Conservation (phyloP, 1,140 invertebrate species). For the Rhynchophorus ferrugineus region DNA sequence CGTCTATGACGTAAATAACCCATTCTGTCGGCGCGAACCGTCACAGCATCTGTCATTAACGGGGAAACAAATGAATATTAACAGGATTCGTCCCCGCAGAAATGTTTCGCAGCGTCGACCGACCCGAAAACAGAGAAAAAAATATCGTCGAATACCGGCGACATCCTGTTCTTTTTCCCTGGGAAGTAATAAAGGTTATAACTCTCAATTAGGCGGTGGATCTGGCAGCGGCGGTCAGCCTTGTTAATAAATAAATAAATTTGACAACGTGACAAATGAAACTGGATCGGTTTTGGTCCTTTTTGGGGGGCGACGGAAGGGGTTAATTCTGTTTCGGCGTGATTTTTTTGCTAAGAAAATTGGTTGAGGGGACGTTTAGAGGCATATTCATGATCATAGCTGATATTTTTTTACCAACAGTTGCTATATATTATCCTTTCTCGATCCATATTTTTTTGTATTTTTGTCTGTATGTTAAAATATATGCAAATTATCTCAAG, state of each 20-base stretch:
- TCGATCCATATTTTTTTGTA: no score
- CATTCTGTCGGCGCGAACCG: no score
- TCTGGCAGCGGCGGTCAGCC: slow-evolving; percentile 26
- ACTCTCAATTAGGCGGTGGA: slow-evolving; percentile 35
- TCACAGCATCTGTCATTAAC: not conserved
- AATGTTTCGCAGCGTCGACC: slow-evolving; percentile 34
- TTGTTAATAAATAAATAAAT: slow-evolving; percentile 35
- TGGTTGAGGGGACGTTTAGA: no score
- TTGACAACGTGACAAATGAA: slow-evolving; percentile 17
- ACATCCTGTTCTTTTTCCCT: slow-evolving; percentile 23
- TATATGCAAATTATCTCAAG: no score
- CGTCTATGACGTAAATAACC: no score
- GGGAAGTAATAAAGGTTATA: slow-evolving; percentile 31
- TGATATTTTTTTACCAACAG: no score
- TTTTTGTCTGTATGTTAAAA: no score
- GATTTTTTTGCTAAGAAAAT: no score
- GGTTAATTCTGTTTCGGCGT: slow-evolving; percentile 2
- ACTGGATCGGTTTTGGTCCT: slow-evolving; percentile 15
- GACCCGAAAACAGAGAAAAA: no score
- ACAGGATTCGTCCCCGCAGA: slow-evolving; percentile 35
- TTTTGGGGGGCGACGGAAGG: not conserved
- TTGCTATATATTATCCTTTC: no score
- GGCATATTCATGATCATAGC: no score
- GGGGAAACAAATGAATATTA: slow-evolving; percentile 35
- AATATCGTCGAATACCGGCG: slow-evolving; percentile 25